These are phyloP conservation scores for Ceramica pisi DNA, from an alignment of 2,888 invertebrate genomes.

Conservation along the genomic window DNA sequence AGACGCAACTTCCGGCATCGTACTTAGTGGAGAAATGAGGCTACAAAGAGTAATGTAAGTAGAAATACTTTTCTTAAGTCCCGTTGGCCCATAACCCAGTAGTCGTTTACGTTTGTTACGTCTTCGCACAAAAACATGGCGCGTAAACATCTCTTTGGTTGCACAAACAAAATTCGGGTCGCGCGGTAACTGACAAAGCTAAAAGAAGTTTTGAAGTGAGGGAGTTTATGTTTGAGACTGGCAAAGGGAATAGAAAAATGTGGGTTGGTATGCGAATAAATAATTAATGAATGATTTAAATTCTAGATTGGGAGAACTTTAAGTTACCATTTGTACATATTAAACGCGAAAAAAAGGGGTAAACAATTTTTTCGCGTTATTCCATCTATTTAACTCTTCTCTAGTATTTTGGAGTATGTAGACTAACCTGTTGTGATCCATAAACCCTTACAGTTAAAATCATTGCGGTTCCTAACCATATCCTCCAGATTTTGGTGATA, in stretches of 20 bases:
- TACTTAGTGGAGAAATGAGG: slow-evolving; percentile 37
- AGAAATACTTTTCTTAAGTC: slow-evolving; percentile 47
- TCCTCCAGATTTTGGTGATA: not conserved
- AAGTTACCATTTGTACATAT: no score
- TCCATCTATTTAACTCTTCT: not conserved
- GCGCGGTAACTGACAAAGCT: slow-evolving; percentile 48
- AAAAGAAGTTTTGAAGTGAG: slow-evolving; percentile 37
- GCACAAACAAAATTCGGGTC: slow-evolving; percentile 63
- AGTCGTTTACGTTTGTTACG: no score
- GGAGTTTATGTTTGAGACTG: slow-evolving; percentile 37
- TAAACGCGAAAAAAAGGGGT: no score
- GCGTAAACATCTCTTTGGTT: slow-evolving; percentile 51
- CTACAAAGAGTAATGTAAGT: slow-evolving; percentile 39
- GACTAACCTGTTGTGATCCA: not conserved
- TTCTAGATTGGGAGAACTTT: not conserved
- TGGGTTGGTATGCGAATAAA: slow-evolving; percentile 25
- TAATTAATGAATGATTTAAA: slow-evolving; percentile 26
- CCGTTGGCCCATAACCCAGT: slow-evolving; percentile 37
- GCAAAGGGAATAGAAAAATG: slow-evolving; percentile 35
- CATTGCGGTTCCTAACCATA: no score
- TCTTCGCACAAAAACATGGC: slow-evolving; percentile 51
- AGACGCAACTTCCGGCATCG: slow-evolving; percentile 28
- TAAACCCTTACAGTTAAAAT: not conserved
- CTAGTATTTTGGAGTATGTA: not conserved
- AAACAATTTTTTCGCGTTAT: not conserved